Evolutionary conservation across 2,888 invertebrate genomes (phyloP).

Genomic region (Teinopalpus imperialis): DNA sequence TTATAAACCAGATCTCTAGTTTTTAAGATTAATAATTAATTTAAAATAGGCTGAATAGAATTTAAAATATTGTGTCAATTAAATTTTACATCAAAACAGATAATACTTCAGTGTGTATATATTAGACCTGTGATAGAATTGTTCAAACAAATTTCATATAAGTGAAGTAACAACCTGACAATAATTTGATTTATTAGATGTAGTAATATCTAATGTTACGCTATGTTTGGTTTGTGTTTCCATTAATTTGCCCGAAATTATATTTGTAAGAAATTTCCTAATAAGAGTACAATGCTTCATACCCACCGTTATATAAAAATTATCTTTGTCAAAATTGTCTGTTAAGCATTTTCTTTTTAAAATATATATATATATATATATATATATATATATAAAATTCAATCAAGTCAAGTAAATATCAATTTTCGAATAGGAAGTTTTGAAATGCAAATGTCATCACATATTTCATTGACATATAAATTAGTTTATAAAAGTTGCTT

Average conservation of each 20-base stretch:
- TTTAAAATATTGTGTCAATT: conserved; percentile 4
- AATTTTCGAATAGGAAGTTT: no score
- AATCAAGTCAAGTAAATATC: no score
- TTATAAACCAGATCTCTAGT: conserved; percentile 26
- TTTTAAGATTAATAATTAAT: not conserved
- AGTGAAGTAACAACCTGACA: conserved; percentile 9
- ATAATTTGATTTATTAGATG: conserved; percentile 8
- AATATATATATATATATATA: no score
- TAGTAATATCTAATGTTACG: not conserved
- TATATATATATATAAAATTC: no score
- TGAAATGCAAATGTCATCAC: no score
- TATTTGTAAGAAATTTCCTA: conserved; percentile 16
- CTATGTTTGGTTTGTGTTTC: conserved; percentile 1
- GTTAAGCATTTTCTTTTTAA: not conserved
- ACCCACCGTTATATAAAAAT: conserved; percentile 22
- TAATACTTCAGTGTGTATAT: conserved; percentile 10
- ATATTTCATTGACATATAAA: no score
- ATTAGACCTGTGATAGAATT: conserved; percentile 21
- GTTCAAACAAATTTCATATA: conserved; percentile 8
- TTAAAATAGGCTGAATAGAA: conserved; percentile 9
- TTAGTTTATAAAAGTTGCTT: no score
- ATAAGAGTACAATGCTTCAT: conserved; percentile 18
- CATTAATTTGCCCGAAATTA: conserved; percentile 4
- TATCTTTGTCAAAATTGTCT: conserved; percentile 19
- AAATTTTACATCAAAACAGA: conserved; percentile 15